These are phyloP conservation scores for Pectinophora gossypiella DNA, from an alignment of 1,140 invertebrate genomes.

Conservation along the genomic window DNA sequence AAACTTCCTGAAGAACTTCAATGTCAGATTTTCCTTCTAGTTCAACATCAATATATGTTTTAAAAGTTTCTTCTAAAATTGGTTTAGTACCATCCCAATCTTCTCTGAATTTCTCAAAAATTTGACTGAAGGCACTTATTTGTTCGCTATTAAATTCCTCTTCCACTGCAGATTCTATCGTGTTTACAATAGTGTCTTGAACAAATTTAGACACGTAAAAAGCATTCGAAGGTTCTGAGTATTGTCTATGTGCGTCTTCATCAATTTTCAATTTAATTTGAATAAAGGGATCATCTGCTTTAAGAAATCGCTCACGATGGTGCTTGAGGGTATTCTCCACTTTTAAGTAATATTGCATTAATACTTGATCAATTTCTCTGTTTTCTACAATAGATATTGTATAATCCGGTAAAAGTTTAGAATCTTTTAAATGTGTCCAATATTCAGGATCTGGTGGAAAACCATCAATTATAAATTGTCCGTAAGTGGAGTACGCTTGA, in stretches of 20 bases:
- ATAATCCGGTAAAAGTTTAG: slow-evolving; percentile 71
- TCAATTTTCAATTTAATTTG: slow-evolving; percentile 35
- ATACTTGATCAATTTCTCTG: slow-evolving; percentile 51
- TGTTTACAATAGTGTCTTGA: neutral
- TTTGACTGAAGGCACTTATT: slow-evolving; percentile 33
- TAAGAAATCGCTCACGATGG: slow-evolving; percentile 38
- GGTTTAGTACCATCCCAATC: slow-evolving; percentile 53
- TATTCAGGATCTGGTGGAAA: slow-evolving; percentile 69
- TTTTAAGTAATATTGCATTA: slow-evolving; percentile 45
- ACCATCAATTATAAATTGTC: slow-evolving; percentile 77
- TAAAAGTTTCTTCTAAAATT: slow-evolving; percentile 52
- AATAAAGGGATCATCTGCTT: slow-evolving; percentile 46
- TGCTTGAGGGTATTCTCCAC: slow-evolving; percentile 44
- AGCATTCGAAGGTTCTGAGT: slow-evolving; percentile 8
- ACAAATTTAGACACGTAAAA: neutral
- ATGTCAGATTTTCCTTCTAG: slow-evolving; percentile 55
- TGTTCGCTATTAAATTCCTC: slow-evolving; percentile 18
- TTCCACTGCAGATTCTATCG: neutral
- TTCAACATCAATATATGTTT: slow-evolving; percentile 46
- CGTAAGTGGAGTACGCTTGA: slow-evolving; percentile 39
- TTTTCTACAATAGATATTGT: slow-evolving; percentile 72
- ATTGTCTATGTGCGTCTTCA: too few relatives aligned
- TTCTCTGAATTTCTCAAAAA: slow-evolving; percentile 55
- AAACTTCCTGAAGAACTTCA: slow-evolving; percentile 47
- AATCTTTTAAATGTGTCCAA: slow-evolving; percentile 59